These are phyloP conservation scores for Acanthacorydalis orientalis DNA, from an alignment of 2,888 invertebrate species.

Conservation along the genomic window DNA sequence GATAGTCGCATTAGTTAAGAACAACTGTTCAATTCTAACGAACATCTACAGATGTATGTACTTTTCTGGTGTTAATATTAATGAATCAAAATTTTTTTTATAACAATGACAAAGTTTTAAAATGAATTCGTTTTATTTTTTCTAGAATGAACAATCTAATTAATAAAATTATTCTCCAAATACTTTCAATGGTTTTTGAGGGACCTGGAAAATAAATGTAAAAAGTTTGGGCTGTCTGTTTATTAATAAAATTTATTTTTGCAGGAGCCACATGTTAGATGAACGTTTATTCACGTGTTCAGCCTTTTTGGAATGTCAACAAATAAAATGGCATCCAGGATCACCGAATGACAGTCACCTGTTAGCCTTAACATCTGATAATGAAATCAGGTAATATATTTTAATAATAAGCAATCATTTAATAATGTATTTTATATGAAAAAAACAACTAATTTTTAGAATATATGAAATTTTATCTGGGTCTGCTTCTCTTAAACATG, in stretches of 20 bases:
- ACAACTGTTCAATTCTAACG: too few species aligned
- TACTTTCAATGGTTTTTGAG: too few species aligned
- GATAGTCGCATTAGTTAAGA: too few species aligned
- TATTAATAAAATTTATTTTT: constrained; percentile 16
- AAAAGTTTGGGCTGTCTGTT: too few species aligned
- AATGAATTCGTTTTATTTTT: too few species aligned
- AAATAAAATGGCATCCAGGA: constrained; percentile 75
- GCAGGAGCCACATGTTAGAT: constrained; percentile 56
- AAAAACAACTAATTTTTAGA: constrained; percentile 12
- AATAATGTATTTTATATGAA: not conserved
- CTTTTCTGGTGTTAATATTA: too few species aligned
- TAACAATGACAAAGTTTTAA: too few species aligned
- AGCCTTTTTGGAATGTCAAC: constrained; percentile 50
- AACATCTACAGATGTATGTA: too few species aligned
- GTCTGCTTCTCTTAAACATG: constrained; percentile 15
- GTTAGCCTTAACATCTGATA: constrained; percentile 68
- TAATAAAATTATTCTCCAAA: too few species aligned
- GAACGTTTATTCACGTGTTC: constrained; percentile 53
- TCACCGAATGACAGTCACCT: constrained; percentile 60
- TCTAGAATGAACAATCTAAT: too few species aligned
- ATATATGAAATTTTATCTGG: constrained; percentile 20
- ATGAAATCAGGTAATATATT: constrained; percentile 52
- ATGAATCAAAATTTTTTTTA: too few species aligned
- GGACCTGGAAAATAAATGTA: too few species aligned
- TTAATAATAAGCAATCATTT: not conserved